A percentile compares a stretch with the other conserved stretches of the same genome.
Evolutionary conservation across 2,888 invertebrate species (phyloP).

Genomic region (Conomelus anceps): DNA sequence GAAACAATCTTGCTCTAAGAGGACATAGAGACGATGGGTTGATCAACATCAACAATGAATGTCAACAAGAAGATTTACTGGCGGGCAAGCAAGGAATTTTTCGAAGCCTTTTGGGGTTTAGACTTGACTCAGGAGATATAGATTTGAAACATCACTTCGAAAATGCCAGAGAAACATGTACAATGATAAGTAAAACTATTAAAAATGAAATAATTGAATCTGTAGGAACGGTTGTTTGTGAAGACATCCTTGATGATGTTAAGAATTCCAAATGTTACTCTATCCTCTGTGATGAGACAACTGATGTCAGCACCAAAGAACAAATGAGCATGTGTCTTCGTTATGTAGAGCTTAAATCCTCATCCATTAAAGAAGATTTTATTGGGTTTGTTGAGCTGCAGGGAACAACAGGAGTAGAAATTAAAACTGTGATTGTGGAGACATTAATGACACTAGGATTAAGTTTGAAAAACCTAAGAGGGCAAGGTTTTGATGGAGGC

Average conservation of each 20-base stretch:
- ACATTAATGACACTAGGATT: conserved; percentile 11
- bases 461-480: conserved; percentile 12
- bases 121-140: conserved; percentile 18
- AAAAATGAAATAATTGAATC: conserved; percentile 20
- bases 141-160: conserved; percentile 20
- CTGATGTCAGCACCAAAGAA: conserved; percentile 20
- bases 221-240: not conserved
- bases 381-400: conserved; percentile 18
- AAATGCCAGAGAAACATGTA: conserved; percentile 2
- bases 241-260: conserved; percentile 11
- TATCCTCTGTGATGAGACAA: conserved; percentile 14
- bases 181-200: conserved; percentile 18
- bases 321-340: conserved; percentile 19
- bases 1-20: conserved; percentile 15
- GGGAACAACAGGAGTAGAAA: conserved; percentile 8
- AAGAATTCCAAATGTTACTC: conserved; percentile 10
- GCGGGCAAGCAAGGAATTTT: conserved; percentile 17
- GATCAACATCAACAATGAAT: conserved; percentile 8
- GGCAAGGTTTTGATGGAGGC: conserved; percentile 19
- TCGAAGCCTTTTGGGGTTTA: conserved; percentile 16
- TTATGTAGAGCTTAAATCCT: conserved; percentile 18
- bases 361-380: conserved; percentile 16
- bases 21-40: conserved; percentile 21
- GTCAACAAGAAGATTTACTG: conserved; percentile 3
- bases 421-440: conserved; percentile 11